These are phyloP conservation scores for Drosophila nasuta DNA, from an alignment of 1,140 invertebrate species.

Conservation along the genomic window DNA sequence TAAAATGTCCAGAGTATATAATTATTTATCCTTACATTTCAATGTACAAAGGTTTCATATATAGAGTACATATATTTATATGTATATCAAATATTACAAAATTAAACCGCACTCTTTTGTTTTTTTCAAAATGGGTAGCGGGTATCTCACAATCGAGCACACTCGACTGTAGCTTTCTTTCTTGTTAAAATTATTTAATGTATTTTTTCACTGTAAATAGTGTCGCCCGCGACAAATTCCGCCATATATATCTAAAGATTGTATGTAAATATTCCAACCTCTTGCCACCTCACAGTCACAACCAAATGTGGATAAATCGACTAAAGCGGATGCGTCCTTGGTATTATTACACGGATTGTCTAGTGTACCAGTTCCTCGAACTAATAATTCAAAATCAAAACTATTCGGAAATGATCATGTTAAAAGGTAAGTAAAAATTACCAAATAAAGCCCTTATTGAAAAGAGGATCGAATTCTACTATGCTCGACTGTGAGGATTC, in stretches of 20 bases:
- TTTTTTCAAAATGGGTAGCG: too few species aligned
- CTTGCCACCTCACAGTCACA: constrained; percentile 73
- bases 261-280: constrained; percentile 58
- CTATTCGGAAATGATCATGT: constrained; percentile 19
- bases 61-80: neutral
- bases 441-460: too few species aligned
- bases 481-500: too few species aligned
- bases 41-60: neutral
- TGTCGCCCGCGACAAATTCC: too few species aligned
- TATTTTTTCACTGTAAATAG: too few species aligned
- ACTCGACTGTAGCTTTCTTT: too few species aligned
- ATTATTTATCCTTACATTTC: neutral
- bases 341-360: constrained; percentile 28
- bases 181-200: too few species aligned
- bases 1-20: neutral
- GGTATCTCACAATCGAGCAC: too few species aligned
- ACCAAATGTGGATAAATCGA: constrained; percentile 70
- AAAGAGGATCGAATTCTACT: too few species aligned
- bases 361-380: constrained; percentile 9
- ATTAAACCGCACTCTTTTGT: too few species aligned
- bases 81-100: too few species aligned
- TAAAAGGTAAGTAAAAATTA: constrained; percentile 59
- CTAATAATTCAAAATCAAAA: constrained; percentile 11
- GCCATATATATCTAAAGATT: constrained; percentile 24
- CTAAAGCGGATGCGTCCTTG: constrained; percentile 57